Base-by-base conservation (phyloP, 2,113 vertebrate genomes). In the Bungarus multicinctus region DNA sequence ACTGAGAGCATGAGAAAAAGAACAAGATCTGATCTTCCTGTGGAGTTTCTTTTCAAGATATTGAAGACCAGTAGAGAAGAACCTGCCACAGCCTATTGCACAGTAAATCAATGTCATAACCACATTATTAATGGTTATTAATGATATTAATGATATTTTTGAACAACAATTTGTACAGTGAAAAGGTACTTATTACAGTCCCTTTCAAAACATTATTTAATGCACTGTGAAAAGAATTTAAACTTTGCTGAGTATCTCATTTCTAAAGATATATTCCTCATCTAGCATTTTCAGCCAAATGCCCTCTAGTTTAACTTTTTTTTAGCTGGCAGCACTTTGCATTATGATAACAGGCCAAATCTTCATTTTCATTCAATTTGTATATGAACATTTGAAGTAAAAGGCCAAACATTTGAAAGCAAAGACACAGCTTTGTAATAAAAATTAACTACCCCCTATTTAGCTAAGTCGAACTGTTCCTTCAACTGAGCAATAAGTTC, bases 121-220 rank as follows among this genome's bases (percentile, higher is more conserved):
- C 4, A 23, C 30, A 86, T 55, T 54, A 94, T 30, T 93, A 91
- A 0, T 9, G 22, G 90, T 34, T 69, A 91, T 93, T 23, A 88
- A 52, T 91, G 8, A 58, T 69, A 91, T 93, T 23, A 88, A 52
- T 91, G 8, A 58, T 43, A 88, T 89, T 95, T 92, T 87, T 91
- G 90, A 95, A 96, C 92, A 91, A 93, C 64, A 93, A 94, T 39
- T 93, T 12, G 94, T 88, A 92, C 55, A 4, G 45, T n/a, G 85
- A 43, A 91, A 58, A 91, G 34, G 23, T 47, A 1, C 74, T 94
- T 95, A 50, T 90, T 95, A 54, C 39, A 92, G 12, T 4, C 91
- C 95, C 92, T 94, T 89, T 85, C 93, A 55, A 91, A 50, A 39
- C 89, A 1, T 94, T 87, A 14, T 92, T 95, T 93, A 81, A 55